These are phyloP conservation scores for Colossoma macropomum DNA, from an alignment of 2,113 vertebrate species.

Conservation along the genomic window DNA sequence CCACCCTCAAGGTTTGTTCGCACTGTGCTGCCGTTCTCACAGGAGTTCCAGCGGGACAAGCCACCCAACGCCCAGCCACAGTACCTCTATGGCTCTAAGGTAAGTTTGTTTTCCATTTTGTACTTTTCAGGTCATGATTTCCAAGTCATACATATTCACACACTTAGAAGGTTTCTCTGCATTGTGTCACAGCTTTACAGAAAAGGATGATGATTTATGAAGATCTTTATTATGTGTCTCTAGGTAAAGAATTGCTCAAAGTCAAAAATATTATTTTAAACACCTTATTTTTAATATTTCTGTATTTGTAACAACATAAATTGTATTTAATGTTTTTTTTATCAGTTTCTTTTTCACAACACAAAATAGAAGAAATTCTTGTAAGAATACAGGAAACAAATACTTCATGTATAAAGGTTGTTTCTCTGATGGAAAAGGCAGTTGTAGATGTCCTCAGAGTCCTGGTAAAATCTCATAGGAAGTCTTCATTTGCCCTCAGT, in stretches of 20 bases:
- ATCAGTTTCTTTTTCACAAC: not conserved
- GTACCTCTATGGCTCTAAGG: constrained; percentile 88
- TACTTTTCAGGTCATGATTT: not conserved
- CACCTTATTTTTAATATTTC: not conserved
- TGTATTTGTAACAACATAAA: not conserved
- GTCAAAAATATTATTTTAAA: not conserved
- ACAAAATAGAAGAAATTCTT: not conserved
- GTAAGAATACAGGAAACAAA: not conserved
- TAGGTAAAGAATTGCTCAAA: too few relatives aligned
- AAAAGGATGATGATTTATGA: not conserved
- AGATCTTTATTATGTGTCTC: too few relatives aligned
- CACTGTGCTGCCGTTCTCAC: constrained; percentile 87
- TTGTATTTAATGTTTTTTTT: not conserved
- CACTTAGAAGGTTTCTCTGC: too few relatives aligned
- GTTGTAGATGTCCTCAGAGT: not conserved
- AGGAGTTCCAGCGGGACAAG: constrained; percentile 90
- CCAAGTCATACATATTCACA: too few relatives aligned
- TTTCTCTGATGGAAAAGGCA: not conserved
- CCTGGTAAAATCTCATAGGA: not conserved
- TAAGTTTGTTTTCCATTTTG: constrained; percentile 56
- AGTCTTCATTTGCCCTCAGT: not conserved
- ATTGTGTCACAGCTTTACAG: not conserved
- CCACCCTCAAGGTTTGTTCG: constrained; percentile 83
- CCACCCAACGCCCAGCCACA: constrained; percentile 90
- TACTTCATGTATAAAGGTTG: not conserved